A percentile compares a stretch with the other conserved stretches of the same genome.
Evolutionary conservation across 2,113 vertebrate species (phyloP).

Genomic region (Protobothrops flavoviridis): DNA sequence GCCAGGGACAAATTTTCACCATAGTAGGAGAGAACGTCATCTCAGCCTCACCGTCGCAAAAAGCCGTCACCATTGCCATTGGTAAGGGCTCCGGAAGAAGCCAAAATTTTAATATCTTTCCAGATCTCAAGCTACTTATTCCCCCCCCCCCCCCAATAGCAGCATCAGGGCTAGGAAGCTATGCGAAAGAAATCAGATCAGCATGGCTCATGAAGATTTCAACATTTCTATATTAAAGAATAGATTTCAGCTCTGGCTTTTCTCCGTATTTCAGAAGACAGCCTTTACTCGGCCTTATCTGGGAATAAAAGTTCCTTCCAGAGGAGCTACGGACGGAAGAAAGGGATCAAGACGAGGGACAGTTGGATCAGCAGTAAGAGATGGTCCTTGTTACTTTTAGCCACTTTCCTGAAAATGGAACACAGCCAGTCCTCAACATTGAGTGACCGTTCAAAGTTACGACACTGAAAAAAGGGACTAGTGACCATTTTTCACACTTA

Average conservation of each 20-base stretch:
- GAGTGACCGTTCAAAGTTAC: background rate
- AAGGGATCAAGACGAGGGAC: conserved; percentile 76
- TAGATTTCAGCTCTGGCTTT: background rate
- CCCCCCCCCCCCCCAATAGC: background rate
- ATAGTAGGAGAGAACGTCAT: conserved; percentile 66
- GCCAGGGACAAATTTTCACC: conserved; percentile 52
- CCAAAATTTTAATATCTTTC: background rate
- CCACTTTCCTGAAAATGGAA: background rate
- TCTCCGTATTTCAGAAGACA: conserved; percentile 65
- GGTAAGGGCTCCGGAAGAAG: conserved; percentile 52
- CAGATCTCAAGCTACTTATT: background rate
- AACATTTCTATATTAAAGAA: background rate
- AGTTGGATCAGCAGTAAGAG: conserved; percentile 79
- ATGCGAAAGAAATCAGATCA: background rate
- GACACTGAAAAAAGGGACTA: background rate
- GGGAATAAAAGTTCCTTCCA: conserved; percentile 70
- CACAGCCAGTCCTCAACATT: background rate
- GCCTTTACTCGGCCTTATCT: conserved; percentile 72
- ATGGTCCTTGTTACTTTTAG: background rate
- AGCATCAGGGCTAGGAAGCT: background rate
- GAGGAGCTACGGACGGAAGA: conserved; percentile 72
- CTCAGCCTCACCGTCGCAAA: conserved; percentile 70
- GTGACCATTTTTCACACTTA: background rate
- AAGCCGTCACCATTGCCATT: conserved; percentile 68
- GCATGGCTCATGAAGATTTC: fast-evolving